A percentile compares a stretch with the other conserved stretches of the same genome.
Evolutionary conservation across 2,797 vertebrate species (phyloP).

Genomic region (Urophycis tenuis): DNA sequence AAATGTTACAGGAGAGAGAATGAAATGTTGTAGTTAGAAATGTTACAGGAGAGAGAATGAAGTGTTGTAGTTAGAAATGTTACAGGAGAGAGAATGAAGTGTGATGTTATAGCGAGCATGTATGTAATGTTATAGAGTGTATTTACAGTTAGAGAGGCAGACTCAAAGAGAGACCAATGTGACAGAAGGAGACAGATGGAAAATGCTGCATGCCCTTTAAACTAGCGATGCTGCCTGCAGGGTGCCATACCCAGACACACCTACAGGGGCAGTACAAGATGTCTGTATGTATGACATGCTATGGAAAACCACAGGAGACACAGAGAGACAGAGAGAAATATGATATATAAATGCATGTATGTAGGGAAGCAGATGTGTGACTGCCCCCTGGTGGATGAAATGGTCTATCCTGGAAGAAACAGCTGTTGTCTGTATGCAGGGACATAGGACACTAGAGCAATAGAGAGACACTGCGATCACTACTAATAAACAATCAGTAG

Average conservation of each 20-base stretch:
- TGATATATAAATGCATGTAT: background rate
- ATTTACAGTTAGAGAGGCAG: background rate
- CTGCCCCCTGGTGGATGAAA: background rate
- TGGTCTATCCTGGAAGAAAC: background rate
- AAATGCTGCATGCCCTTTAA: background rate
- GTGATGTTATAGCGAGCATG: background rate
- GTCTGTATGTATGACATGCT: background rate
- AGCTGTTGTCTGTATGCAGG: background rate
- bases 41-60: background rate
- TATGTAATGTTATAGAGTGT: background rate
- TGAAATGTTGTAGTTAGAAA: background rate
- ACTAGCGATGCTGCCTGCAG: background rate
- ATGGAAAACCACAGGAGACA: background rate
- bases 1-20: too few relatives aligned
- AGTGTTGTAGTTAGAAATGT: background rate
- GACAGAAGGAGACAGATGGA: conserved; percentile 6
- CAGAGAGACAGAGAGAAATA: background rate
- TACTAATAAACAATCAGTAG: background rate
- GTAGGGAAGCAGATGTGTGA: background rate
- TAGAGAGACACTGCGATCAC: background rate
- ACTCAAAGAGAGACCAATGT: background rate
- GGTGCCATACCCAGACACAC: background rate
- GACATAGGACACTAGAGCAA: background rate
- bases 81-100: conserved; percentile 1
- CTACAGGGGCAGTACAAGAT: background rate